Evolutionary conservation across 2,113 vertebrate genomes (phyloP).

Genomic region (Chaetura pelagica): DNA sequence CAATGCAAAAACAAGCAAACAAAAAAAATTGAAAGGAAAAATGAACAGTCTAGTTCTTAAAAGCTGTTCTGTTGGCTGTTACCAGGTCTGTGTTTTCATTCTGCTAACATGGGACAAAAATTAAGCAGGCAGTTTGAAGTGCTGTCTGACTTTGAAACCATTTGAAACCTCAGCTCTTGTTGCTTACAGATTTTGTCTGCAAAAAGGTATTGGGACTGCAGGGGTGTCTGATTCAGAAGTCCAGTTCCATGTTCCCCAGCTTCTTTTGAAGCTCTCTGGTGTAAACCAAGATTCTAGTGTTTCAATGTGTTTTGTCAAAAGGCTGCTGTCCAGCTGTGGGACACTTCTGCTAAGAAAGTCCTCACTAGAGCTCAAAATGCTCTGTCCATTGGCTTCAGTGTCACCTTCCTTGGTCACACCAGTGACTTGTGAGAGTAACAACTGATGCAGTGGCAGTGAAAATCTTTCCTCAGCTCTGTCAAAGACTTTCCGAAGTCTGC

Average conservation of each 20-base stretch:
- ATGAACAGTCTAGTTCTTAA: not conserved
- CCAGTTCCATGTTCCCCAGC: not conserved
- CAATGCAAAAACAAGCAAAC: rapidly evolving
- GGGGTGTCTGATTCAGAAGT: not conserved
- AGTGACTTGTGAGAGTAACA: not conserved
- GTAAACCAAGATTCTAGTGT: not conserved
- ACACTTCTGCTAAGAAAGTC: not conserved
- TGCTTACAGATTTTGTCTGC: not conserved
- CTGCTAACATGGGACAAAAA: not conserved
- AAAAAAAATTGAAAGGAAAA: not conserved
- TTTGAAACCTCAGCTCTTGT: not conserved
- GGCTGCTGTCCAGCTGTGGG: not conserved
- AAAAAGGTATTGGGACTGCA: not conserved
- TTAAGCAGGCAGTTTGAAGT: not conserved
- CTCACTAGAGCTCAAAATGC: not conserved
- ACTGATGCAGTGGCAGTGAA: not conserved
- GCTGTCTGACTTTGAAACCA: not conserved
- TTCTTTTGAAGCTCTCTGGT: not conserved
- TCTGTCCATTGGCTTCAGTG: not conserved
- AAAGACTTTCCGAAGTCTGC: not conserved
- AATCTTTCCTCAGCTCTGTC: not conserved
- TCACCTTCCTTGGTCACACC: not conserved
- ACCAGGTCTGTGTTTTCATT: not conserved
- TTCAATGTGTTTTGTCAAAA: not conserved
- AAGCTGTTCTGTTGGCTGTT: not conserved